Percentiles rank a stretch among this genome's conserved stretches.
phyloP scores from a whole-genome alignment of 2,888 invertebrate genomes.

The Ormyrus pomaceus region DNA sequence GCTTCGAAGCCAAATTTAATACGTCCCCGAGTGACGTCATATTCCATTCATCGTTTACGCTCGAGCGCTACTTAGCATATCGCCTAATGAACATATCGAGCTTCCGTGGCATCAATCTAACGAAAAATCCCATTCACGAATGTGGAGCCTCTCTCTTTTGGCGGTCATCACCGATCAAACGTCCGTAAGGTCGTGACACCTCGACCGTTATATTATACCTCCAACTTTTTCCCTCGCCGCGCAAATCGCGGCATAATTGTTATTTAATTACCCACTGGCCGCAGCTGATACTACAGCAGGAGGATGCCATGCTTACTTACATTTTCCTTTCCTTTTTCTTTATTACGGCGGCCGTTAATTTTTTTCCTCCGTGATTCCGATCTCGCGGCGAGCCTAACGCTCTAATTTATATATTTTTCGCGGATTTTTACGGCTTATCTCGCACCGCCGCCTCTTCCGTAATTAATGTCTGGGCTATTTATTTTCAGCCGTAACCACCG shows the following conservation, averaged over 20 bases:
- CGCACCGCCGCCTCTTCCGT: slow-evolving; percentile 6
- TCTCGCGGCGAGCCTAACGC: slow-evolving; percentile 24
- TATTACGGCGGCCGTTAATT: neutral
- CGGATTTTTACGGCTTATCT: slow-evolving; percentile 19
- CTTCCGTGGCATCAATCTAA: slow-evolving; percentile 38
- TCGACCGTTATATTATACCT: too few relatives aligned
- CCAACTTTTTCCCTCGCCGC: too few relatives aligned
- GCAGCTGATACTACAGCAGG: slow-evolving; percentile 66
- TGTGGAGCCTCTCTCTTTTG: too few relatives aligned
- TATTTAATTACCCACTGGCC: slow-evolving; percentile 72
- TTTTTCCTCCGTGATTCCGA: slow-evolving; percentile 32
- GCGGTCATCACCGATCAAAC: too few relatives aligned
- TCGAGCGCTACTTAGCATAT: slow-evolving; percentile 33
- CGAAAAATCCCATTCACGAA: slow-evolving; percentile 40
- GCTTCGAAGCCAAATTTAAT: too few relatives aligned
- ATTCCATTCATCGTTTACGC: slow-evolving; percentile 46
- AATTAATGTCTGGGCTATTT: slow-evolving; percentile 41
- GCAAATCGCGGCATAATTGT: slow-evolving; percentile 69
- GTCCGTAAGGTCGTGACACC: too few relatives aligned
- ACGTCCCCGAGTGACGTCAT: too few relatives aligned
- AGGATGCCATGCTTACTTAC: neutral
- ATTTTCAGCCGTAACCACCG: slow-evolving; percentile 23
- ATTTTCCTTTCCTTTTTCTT: slow-evolving; percentile 6
- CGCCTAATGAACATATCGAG: neutral
- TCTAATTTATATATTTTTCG: slow-evolving; percentile 1